Conservation (phyloP, 2,888 invertebrate species). For the Mesorhabditis belari region DNA sequence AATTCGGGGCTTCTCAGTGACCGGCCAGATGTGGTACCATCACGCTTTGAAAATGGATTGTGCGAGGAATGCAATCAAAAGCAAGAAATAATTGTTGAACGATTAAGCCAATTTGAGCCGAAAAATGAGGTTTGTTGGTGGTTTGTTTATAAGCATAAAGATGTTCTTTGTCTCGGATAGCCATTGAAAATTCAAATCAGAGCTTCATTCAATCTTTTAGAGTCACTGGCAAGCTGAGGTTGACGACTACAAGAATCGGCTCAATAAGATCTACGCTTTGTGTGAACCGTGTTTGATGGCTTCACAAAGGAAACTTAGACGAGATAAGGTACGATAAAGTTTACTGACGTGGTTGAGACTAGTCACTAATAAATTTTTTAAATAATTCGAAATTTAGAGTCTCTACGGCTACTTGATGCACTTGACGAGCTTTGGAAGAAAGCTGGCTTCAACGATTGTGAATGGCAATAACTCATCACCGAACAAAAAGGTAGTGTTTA, state of each 20-base stretch:
- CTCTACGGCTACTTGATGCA: constrained; percentile 14
- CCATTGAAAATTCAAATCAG: background rate
- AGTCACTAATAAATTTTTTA: background rate
- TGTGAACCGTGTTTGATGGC: constrained; percentile 27
- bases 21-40: constrained; percentile 3
- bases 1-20: background rate
- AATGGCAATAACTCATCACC: background rate
- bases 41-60: constrained; percentile 18
- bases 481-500: background rate
- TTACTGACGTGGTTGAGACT: background rate
- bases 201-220: constrained; percentile 2
- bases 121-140: constrained; percentile 18
- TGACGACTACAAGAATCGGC: constrained; percentile 22
- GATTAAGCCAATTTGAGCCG: constrained; percentile 28
- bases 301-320: constrained; percentile 26
- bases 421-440: constrained; percentile 9
- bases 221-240: constrained; percentile 30
- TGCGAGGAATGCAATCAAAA: constrained; percentile 29
- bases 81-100: constrained; percentile 22
- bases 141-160: background rate
- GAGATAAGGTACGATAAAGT: constrained; percentile 15
- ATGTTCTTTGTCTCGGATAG: background rate
- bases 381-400: constrained; percentile 1
- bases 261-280: constrained; percentile 29
- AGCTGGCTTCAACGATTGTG: constrained; percentile 7